Evolutionary conservation across 2,888 invertebrate genomes (phyloP), one percentile per base, ranked within the genome.

Genomic region (Latheticus oryzae): DNA sequence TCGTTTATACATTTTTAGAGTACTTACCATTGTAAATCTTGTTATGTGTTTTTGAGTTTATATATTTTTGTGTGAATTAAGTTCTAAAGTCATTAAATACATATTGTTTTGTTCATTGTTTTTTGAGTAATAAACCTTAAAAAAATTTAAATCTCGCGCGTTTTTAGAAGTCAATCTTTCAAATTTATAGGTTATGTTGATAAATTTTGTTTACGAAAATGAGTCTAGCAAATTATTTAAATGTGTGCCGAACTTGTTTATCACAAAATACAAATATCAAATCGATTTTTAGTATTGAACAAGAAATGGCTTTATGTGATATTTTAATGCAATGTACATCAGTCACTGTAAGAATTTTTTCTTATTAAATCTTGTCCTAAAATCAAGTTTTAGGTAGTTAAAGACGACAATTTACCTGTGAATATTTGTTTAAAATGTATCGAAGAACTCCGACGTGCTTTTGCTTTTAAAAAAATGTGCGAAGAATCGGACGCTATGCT

Each of bases 331-430:
- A 63, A 15, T 70, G 68, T 62, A 61, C 72, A 21, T 63, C 71
- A 52, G 53, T 73, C 32, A 58, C 65, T 63, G 74, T 74, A 67
- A n/a, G n/a, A n/a, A 53, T 33, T 38, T 43, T 16, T 37, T 37
- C 32, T 19, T 30, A 28, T 17, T 42, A n/a, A 33, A 9, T 17
- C 17, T 1, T 1, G 13, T 23, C 19, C 4, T 30, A 35, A 4
- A n/a, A 12, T 16, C 13, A 11, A 35, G 33, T 62, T 69, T 52
- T 48, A 76, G 76, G 61, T 75, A 11, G 37, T 54, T 7, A 59
- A 66, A 57, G 67, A 66, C 30, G 76, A 77, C 64, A 74, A 73
- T 5, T 61, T 75, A 55, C 76, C 76, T 12, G 65, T 70, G 43
- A 72, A 70, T 57, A 65, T 77, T 8, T 77, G 76, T 58, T 26